Evolutionary conservation across 2,888 invertebrate species (phyloP).

Genomic region (Lampropteryx suffumata): DNA sequence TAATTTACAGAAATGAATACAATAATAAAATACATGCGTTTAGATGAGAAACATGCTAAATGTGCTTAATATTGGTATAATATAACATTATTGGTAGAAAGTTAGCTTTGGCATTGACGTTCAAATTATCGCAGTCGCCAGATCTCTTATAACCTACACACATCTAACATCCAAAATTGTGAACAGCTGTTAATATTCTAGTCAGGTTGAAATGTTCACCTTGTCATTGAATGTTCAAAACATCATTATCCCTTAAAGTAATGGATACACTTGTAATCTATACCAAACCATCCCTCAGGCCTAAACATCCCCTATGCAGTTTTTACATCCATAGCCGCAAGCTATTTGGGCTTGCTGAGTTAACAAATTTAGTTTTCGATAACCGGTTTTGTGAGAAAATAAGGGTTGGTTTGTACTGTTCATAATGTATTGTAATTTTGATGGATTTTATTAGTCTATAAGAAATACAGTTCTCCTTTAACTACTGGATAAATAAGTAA

Average conservation of each 20-base stretch:
- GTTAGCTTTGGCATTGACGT: no score
- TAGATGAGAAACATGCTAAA: no score
- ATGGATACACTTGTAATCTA: conserved; percentile 25
- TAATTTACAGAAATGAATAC: no score
- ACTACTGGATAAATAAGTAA: no score
- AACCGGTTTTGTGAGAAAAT: conserved; percentile 41
- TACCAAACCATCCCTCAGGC: conserved; percentile 13
- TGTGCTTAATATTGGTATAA: no score
- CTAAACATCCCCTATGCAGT: conserved; percentile 48
- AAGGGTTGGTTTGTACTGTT: conserved; percentile 25
- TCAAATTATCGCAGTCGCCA: no score
- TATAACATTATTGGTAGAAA: no score
- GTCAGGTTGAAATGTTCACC: no score
- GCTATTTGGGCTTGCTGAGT: conserved; percentile 39
- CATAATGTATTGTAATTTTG: conserved; percentile 21
- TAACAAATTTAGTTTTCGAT: conserved; percentile 55
- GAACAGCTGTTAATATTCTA: no score
- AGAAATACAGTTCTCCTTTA: background rate
- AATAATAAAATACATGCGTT: no score
- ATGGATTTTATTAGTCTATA: conserved; percentile 6
- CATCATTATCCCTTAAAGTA: conserved; percentile 21
- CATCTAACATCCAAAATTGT: no score
- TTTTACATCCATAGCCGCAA: conserved; percentile 36
- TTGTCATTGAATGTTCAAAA: conserved; percentile 1
- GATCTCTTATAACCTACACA: no score